Evolutionary conservation across 2,888 invertebrate species (phyloP).

Genomic region (Pomacea canaliculata): DNA sequence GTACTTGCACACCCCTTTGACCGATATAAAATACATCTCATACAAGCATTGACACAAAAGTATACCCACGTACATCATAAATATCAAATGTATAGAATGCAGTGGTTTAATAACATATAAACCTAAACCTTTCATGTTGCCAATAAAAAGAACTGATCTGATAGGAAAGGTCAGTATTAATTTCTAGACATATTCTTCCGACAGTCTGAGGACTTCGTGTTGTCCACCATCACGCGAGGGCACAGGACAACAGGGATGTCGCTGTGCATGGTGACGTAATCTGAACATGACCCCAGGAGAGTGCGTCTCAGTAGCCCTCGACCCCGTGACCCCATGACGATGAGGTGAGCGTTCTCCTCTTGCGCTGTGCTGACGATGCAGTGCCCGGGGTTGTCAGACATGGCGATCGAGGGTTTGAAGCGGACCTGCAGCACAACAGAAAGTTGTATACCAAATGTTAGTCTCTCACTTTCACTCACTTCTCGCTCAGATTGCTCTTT

Average conservation of each 20-base stretch:
- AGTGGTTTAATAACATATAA: no score
- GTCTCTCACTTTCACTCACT: not conserved
- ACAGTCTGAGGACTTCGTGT: no score
- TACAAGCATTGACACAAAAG: no score
- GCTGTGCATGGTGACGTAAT: constrained; percentile 22
- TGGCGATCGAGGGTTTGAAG: constrained; percentile 2
- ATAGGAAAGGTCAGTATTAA: no score
- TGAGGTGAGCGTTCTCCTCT: constrained; percentile 11
- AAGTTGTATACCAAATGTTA: not conserved
- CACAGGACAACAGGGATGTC: constrained; percentile 18
- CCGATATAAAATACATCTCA: no score
- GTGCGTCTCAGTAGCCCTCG: constrained; percentile 14
- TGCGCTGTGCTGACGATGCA: constrained; percentile 13
- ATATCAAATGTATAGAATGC: no score
- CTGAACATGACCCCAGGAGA: constrained; percentile 14
- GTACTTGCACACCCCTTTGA: no score
- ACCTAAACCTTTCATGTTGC: no score
- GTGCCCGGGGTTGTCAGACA: not conserved
- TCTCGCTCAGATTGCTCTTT: not conserved
- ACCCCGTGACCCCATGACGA: constrained; percentile 20
- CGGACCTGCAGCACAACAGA: constrained; percentile 9
- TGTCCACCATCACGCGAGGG: not conserved
- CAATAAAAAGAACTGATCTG: no score
- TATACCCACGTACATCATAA: no score
- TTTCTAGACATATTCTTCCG: no score